A percentile compares a stretch with the other conserved stretches of the same genome.
Evolutionary conservation across 37 sponge, comb jelly and placozoan species (phyloP).

Genomic region (Diacarnus erythraeanus): DNA sequence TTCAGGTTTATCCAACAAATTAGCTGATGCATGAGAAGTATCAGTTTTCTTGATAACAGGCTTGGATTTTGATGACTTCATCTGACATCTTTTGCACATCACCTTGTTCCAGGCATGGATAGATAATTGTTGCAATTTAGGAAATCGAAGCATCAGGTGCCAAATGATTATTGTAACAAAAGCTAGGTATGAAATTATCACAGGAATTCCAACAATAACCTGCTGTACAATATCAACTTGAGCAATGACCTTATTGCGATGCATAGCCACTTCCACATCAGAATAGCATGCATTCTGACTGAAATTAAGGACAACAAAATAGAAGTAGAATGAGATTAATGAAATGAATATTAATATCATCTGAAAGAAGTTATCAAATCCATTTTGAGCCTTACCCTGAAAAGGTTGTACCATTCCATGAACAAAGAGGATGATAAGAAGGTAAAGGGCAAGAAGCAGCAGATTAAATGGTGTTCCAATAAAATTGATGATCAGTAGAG

Average conservation of each 20-base stretch:
- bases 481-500: slow-evolving; percentile 4
- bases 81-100: not conserved
- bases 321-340: not conserved
- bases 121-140: slow-evolving; percentile 7
- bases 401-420: slow-evolving; percentile 32
- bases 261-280: too few species aligned
- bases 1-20: not conserved
- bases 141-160: slow-evolving; percentile 37
- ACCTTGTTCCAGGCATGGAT: not conserved
- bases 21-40: not conserved
- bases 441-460: slow-evolving; percentile 1
- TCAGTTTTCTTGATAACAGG: not conserved
- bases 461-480: not conserved
- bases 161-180: slow-evolving; percentile 19
- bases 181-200: slow-evolving; percentile 24
- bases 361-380: slow-evolving; percentile 26
- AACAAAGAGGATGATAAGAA: slow-evolving; percentile 1
- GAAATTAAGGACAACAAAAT: not conserved
- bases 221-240: not conserved
- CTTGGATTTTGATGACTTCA: not conserved
- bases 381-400: slow-evolving; percentile 12
- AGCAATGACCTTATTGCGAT: not conserved
- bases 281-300: not conserved
- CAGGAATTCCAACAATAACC: not conserved
- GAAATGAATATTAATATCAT: slow-evolving; percentile 15